A percentile compares a stretch with the other conserved stretches of the same genome.
Evolutionary conservation across 2,113 vertebrate genomes (phyloP).

Genomic region (Chrysemys picta): DNA sequence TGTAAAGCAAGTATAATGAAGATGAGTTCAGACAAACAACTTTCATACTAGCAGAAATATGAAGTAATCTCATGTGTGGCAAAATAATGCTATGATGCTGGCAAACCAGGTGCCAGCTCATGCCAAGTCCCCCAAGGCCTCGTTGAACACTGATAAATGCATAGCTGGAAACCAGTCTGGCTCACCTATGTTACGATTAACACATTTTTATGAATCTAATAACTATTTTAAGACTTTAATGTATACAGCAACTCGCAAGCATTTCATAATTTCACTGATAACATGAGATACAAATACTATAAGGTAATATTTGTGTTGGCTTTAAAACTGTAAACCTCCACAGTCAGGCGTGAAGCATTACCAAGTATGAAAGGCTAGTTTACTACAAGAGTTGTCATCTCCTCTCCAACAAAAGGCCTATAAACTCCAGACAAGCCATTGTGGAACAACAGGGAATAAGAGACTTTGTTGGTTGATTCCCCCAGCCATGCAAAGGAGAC

Average conservation of each 20-base stretch:
- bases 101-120: neutral
- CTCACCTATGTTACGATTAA: neutral
- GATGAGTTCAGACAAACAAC: neutral
- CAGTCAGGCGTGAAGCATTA: neutral
- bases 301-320: neutral
- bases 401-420: no score
- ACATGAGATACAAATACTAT: no score
- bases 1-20: neutral
- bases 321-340: neutral
- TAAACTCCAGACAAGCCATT: no score
- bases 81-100: neutral
- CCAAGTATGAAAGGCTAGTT: neutral
- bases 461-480: no score
- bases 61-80: neutral
- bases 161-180: neutral
- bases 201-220: no score
- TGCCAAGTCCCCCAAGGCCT: neutral
- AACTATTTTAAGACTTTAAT: no score
- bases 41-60: neutral
- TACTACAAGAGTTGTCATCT: neutral
- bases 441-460: no score
- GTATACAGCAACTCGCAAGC: no score
- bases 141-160: neutral
- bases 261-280: neutral
- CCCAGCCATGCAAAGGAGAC: no score